Percentiles rank a stretch among this genome's conserved stretches.
These are phyloP conservation scores for Orchesella cincta DNA, from an alignment of 1,140 invertebrate genomes.

Conservation along the genomic window DNA sequence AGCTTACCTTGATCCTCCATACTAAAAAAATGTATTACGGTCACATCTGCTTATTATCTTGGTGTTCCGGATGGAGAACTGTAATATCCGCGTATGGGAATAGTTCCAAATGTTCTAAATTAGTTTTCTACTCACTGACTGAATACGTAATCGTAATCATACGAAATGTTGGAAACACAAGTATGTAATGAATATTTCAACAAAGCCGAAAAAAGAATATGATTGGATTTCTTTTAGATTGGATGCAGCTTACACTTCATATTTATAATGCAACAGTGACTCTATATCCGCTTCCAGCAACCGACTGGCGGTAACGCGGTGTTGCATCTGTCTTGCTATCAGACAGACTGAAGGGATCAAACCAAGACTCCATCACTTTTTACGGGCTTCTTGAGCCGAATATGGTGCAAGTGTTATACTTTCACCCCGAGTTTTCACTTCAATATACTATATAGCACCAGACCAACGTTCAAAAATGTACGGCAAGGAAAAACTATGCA, in stretches of 20 bases:
- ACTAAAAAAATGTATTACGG: neutral
- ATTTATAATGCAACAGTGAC: neutral
- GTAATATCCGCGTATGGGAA: neutral
- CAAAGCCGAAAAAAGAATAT: neutral
- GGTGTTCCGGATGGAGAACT: neutral
- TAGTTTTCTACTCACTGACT: neutral
- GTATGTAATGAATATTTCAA: conserved; percentile 14
- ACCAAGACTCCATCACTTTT: neutral
- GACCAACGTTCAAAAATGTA: neutral
- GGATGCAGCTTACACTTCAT: neutral
- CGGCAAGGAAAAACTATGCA: neutral
- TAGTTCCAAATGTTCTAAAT: neutral
- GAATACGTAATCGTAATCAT: neutral
- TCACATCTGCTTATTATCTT: conserved; percentile 23
- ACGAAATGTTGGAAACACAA: neutral
- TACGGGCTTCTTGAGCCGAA: neutral
- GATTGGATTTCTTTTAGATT: neutral
- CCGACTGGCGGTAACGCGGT: neutral
- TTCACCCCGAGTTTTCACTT: no score
- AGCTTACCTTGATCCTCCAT: conserved; percentile 4
- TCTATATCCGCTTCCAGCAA: neutral
- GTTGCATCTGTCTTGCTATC: neutral
- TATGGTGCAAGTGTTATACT: neutral
- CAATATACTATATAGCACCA: neutral
- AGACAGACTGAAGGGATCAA: neutral